Evolutionary conservation across 92 coral and sea anemone genomes (phyloP).

Genomic region (Porites rus): DNA sequence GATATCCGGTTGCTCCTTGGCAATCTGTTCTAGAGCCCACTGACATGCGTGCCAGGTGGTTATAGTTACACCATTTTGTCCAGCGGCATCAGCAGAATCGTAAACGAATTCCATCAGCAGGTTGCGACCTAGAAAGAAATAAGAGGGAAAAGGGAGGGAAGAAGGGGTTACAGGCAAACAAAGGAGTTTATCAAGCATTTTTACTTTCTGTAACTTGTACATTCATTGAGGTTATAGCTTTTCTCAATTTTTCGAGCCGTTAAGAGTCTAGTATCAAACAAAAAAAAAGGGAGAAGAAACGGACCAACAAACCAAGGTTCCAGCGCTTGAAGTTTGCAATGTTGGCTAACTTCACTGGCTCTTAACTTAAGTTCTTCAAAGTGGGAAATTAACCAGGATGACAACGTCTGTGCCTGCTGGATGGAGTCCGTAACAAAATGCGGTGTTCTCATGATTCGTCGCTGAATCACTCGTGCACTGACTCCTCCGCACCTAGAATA

Average conservation of each 20-base stretch:
- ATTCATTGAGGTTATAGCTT: neutral
- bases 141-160: neutral
- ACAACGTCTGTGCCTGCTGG: constrained; percentile 43
- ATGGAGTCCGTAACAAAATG: constrained; percentile 39
- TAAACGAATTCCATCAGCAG: constrained; percentile 42
- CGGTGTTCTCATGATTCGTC: constrained; percentile 32
- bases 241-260: too few relatives aligned
- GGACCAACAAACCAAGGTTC: constrained; percentile 24
- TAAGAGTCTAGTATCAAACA: neutral
- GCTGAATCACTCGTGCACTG: constrained; percentile 21
- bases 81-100: constrained; percentile 62
- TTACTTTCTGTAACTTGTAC: too few relatives aligned
- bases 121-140: constrained; percentile 31
- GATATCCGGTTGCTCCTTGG: constrained; percentile 33
- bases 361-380: constrained; percentile 21
- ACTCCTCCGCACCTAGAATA: constrained; percentile 28
- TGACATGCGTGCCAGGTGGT: constrained; percentile 55
- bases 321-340: constrained; percentile 5
- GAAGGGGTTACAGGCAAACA: neutral
- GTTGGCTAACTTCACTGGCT: constrained; percentile 29
- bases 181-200: neutral
- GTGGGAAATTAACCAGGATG: constrained; percentile 19
- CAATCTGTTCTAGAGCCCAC: constrained; percentile 30
- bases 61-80: constrained; percentile 51
- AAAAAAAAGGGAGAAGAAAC: neutral